Base-by-base conservation (phyloP, 2,797 vertebrate genomes). In the Lagorchestes hirsutus region DNA sequence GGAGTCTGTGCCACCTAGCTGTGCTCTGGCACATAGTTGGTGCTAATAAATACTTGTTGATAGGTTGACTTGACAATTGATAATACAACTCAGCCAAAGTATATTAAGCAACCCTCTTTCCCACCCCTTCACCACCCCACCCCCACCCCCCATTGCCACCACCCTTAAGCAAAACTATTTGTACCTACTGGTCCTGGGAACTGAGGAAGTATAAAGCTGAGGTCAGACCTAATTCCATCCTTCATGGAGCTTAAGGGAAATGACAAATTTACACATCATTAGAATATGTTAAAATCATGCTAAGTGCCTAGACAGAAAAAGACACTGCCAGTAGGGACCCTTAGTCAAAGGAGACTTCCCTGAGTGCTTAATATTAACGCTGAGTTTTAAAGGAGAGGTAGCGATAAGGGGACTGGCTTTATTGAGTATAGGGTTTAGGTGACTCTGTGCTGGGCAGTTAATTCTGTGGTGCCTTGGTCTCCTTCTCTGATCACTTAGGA, bases 91-190 rank as follows among this genome's bases (percentile, higher is more conserved):
- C 16, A 31, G 58, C 59, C 31, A 82, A 46, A 3, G 4, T 46
- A n/a, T 46, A 46, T 74, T 74, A 74, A 74, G 18, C n/a, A 82
- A 22, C 18, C 16, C 22, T 8, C 16, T 46, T 10, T 0, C 22
- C 6, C n/a, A 3, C 8, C 2, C 2, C 34, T 6, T 29, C 6
- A 2, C 9, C 11, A 1, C 55, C 59, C 34, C 29, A 12, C 1
- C 14, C 3, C 31, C 28, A 12, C 4, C 31, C 12, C 3, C 34
- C 31, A 5, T 0, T 5, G 1, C 55, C 55, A 55, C 56, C 56
- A 56, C 57, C 8, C 57, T 58, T 58, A 58, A 5, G 28, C 57
- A 58, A 58, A 58, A 58, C 57, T 29, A 28, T 58, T 28, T 58
- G 67, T 13, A 46, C n/a, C n/a, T 10, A 24, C 40, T 46, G 9